phyloP scores from a whole-genome alignment of 2,113 vertebrate species.

The Jacana jacana region DNA sequence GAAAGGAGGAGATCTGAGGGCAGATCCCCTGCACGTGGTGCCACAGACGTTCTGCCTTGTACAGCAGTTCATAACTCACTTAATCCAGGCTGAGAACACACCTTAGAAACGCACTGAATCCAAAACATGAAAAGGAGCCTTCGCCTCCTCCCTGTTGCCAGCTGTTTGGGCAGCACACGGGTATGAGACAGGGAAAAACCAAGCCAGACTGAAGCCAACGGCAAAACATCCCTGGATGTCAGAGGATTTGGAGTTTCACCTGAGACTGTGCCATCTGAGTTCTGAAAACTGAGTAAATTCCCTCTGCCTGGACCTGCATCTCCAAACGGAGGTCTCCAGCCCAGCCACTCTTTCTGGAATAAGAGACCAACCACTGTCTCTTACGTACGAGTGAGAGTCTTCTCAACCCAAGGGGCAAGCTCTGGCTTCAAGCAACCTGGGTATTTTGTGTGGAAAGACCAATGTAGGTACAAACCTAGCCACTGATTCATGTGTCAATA shows the following conservation, averaged over 20 bases:
- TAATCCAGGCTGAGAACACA: constrained; percentile 17
- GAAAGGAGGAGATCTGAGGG: not conserved
- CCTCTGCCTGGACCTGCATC: not conserved
- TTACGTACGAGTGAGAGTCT: not conserved
- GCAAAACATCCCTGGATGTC: not conserved
- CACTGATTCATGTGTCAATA: not conserved
- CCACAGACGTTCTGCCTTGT: not conserved
- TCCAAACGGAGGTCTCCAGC: not conserved
- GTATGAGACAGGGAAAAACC: not conserved
- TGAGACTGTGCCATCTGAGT: not conserved
- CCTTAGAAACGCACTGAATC: constrained; percentile 3
- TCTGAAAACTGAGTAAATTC: not conserved
- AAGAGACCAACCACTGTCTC: not conserved
- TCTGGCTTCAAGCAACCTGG: not conserved
- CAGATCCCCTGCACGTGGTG: not conserved
- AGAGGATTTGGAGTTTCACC: not conserved
- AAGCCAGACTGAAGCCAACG: not conserved
- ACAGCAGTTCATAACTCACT: not conserved
- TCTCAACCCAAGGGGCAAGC: not conserved
- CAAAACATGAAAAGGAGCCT: constrained; percentile 1
- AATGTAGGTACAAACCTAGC: not conserved
- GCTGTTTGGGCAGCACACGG: not conserved
- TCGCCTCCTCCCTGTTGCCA: not conserved
- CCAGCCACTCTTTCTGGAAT: not conserved
- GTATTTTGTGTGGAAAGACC: not conserved